Evolutionary conservation across 2,888 invertebrate species (phyloP).

Genomic region (Apomyelois bistriatella): DNA sequence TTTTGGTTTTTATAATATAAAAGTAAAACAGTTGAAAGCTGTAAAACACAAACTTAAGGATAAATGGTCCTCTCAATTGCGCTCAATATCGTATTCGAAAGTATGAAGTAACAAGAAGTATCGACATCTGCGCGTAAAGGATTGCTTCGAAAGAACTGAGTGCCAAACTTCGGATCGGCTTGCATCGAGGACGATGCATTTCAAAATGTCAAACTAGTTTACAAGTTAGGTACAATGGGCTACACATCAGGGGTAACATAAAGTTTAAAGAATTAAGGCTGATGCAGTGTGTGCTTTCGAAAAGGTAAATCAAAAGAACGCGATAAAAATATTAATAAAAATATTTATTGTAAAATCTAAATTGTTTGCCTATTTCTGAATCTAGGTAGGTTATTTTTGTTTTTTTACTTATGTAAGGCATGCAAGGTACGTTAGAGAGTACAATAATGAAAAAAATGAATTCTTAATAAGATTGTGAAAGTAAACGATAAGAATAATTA

Average conservation of each 20-base stretch:
- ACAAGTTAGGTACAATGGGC: slow-evolving; percentile 1
- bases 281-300: too few species aligned
- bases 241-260: background rate
- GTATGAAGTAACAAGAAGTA: slow-evolving; percentile 18
- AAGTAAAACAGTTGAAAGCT: background rate
- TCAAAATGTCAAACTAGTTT: slow-evolving; percentile 30
- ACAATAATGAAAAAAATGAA: too few species aligned
- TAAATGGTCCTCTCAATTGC: slow-evolving; percentile 6
- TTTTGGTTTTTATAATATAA: too few species aligned
- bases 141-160: slow-evolving; percentile 45
- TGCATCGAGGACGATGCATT: slow-evolving; percentile 40
- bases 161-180: slow-evolving; percentile 51
- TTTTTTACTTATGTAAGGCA: too few species aligned
- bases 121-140: slow-evolving; percentile 46
- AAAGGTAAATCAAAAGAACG: too few species aligned
- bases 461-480: background rate
- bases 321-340: too few species aligned
- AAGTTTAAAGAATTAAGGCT: too few species aligned
- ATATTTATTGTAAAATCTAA: too few species aligned
- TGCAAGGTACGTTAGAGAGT: too few species aligned
- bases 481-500: background rate
- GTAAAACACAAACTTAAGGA: background rate
- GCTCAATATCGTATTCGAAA: slow-evolving; percentile 16
- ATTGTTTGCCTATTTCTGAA: too few species aligned
- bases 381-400: too few species aligned